These are phyloP conservation scores for Tursiops truncatus DNA, from an alignment of 2,113 vertebrate genomes.

Conservation along the genomic window DNA sequence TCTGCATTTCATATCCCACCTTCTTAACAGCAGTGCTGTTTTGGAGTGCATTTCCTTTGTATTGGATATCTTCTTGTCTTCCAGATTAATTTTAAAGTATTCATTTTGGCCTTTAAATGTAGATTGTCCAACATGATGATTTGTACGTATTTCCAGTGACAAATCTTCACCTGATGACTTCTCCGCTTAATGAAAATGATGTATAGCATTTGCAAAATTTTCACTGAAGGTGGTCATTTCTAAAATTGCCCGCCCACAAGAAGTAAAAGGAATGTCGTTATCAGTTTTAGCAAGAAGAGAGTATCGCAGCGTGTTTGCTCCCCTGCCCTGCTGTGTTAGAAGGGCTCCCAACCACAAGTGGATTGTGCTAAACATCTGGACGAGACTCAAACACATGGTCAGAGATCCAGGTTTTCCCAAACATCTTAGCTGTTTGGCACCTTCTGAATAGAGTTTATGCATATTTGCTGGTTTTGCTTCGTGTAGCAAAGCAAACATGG, in stretches of 20 bases:
- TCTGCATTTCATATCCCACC: background rate
- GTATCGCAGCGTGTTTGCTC: background rate
- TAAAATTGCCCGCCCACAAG: background rate
- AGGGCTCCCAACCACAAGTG: background rate
- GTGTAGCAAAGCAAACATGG: conserved; percentile 37
- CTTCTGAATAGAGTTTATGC: background rate
- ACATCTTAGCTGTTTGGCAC: conserved; percentile 29
- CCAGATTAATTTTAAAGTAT: conserved; percentile 35
- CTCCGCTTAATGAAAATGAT: background rate
- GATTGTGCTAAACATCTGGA: background rate
- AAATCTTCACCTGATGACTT: background rate
- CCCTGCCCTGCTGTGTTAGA: background rate
- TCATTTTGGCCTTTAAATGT: background rate
- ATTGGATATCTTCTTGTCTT: background rate
- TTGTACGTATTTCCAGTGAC: background rate
- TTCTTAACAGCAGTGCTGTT: background rate
- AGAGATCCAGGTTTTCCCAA: background rate
- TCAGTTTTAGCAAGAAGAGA: background rate
- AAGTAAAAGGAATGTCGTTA: background rate
- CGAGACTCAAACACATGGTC: background rate
- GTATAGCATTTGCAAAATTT: background rate
- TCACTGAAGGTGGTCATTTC: background rate
- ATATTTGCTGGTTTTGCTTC: background rate
- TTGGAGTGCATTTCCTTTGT: background rate
- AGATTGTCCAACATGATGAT: background rate